Evolutionary conservation across 2,888 invertebrate species (phyloP).

Genomic region (Lamellibrachia satsuma): DNA sequence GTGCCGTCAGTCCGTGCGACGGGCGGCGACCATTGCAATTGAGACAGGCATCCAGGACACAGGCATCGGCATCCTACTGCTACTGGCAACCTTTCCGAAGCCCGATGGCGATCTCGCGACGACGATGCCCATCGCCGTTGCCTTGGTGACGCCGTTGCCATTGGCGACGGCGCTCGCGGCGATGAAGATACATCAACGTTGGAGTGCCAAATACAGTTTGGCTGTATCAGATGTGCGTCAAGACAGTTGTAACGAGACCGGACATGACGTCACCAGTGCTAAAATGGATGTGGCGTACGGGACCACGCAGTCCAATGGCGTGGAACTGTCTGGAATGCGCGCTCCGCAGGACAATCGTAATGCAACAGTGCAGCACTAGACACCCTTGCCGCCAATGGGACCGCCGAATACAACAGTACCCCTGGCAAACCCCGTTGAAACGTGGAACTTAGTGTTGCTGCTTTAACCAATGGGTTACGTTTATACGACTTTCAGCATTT

Average conservation of each 20-base stretch:
- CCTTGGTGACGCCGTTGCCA: slow-evolving; percentile 18
- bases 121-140: neutral
- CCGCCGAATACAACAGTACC: no score
- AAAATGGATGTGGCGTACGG: neutral
- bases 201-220: neutral
- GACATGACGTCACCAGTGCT: neutral
- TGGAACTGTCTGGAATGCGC: neutral
- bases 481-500: no score
- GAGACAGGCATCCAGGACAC: slow-evolving; percentile 30
- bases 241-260: neutral
- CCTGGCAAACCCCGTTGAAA: no score
- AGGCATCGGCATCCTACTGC: neutral
- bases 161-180: slow-evolving; percentile 9
- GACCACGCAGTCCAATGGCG: neutral
- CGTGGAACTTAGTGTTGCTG: no score
- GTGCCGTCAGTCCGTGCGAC: slow-evolving; percentile 63
- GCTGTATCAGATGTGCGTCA: neutral
- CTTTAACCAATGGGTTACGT: no score
- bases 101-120: slow-evolving; percentile 21
- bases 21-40: slow-evolving; percentile 42
- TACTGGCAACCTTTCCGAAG: slow-evolving; percentile 7
- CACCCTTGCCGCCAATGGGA: neutral
- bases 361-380: neutral
- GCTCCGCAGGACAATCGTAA: neutral
- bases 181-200: neutral